Evolutionary conservation across 2,888 invertebrate species (phyloP).

Genomic region (Leptura quadrifasciata): DNA sequence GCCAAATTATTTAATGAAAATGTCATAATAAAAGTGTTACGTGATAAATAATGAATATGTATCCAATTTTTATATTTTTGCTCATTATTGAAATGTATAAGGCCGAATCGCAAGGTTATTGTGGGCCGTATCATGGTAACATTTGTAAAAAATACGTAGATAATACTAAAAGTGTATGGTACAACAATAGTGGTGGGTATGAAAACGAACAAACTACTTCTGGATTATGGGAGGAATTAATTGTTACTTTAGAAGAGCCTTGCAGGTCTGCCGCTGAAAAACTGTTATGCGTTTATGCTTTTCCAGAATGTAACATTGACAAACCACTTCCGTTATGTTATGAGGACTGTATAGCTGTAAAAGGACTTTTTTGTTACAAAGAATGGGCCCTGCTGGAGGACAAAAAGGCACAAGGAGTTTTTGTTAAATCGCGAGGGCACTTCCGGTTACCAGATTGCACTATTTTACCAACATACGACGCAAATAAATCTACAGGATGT

Average conservation of each 20-base stretch:
- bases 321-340: slow-evolving; percentile 89
- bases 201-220: slow-evolving; percentile 90
- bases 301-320: slow-evolving; percentile 83
- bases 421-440: slow-evolving; percentile 88
- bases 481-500: slow-evolving; percentile 75
- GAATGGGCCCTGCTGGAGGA: slow-evolving; percentile 95
- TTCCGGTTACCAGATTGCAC: slow-evolving; percentile 93
- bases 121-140: slow-evolving; percentile 91
- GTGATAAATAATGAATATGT: slow-evolving; percentile 36
- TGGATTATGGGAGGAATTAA: slow-evolving; percentile 91
- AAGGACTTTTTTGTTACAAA: slow-evolving; percentile 92
- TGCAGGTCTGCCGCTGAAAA: slow-evolving; percentile 92
- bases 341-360: slow-evolving; percentile 95
- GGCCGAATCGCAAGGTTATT: slow-evolving; percentile 78
- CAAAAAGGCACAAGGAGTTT: slow-evolving; percentile 86
- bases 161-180: slow-evolving; percentile 76
- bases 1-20: slow-evolving; percentile 15
- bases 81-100: slow-evolving; percentile 41
- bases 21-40: slow-evolving; percentile 27
- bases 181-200: slow-evolving; percentile 81
- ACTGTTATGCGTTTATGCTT: slow-evolving; percentile 93
- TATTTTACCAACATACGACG: slow-evolving; percentile 83
- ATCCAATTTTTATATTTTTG: slow-evolving; percentile 44
- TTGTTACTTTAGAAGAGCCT: slow-evolving; percentile 85
- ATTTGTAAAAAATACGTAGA: slow-evolving; percentile 74